Conservation (phyloP, 1,140 invertebrate species). For the Fopius arisanus region DNA sequence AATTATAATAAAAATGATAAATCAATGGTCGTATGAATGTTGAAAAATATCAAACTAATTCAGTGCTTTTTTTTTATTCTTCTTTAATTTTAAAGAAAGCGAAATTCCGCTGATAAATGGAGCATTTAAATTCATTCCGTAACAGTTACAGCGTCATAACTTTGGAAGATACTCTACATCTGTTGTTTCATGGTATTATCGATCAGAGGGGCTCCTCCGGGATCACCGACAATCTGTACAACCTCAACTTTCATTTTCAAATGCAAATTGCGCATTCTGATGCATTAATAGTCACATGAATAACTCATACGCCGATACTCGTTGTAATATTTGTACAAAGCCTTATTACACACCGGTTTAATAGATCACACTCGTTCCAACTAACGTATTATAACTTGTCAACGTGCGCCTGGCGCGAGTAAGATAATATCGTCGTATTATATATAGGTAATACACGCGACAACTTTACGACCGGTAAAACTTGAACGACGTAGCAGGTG, state of each 20-base stretch:
- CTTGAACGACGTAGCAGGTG: not conserved
- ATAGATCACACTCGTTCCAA: not conserved
- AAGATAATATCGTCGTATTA: conserved; percentile 10
- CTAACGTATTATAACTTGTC: conserved; percentile 3
- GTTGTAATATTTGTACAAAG: not conserved
- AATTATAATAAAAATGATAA: no score
- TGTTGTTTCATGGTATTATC: no score
- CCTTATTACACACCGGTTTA: not conserved
- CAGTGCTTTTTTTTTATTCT: no score
- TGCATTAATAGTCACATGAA: not conserved
- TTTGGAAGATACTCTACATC: no score
- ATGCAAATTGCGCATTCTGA: not conserved
- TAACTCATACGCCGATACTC: not conserved
- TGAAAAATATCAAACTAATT: no score
- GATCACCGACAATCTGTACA: no score
- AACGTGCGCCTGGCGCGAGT: not conserved
- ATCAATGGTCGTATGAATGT: no score
- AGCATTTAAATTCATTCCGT: not conserved
- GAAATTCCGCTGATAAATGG: not conserved
- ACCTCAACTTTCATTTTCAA: no score
- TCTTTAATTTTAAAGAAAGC: no score
- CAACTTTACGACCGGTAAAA: conserved; percentile 9
- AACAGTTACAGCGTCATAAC: no score
- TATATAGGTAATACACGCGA: conserved; percentile 3
- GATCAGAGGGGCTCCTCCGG: no score